Conservation (phyloP, 2,113 vertebrate genomes). For the Phainopepla nitens region DNA sequence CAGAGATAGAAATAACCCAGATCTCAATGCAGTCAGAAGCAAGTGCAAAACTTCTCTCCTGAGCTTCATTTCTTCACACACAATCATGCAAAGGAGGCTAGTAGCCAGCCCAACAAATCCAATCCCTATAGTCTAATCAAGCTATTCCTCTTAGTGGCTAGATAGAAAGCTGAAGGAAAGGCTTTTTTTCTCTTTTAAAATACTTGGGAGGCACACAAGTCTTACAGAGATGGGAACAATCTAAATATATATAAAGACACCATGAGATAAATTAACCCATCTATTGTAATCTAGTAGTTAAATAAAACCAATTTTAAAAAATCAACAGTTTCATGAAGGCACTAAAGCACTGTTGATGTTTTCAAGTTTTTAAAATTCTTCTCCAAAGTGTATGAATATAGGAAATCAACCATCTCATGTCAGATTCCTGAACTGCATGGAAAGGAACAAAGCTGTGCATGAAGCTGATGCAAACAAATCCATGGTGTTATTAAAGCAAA, state of each 20-base stretch:
- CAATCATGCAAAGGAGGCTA: not conserved
- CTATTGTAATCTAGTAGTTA: conserved; percentile 4
- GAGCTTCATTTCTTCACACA: not conserved
- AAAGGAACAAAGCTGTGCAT: not conserved
- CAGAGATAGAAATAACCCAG: not conserved
- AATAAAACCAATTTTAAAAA: not conserved
- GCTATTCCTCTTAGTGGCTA: not conserved
- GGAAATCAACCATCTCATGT: not conserved
- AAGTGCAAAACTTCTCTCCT: not conserved
- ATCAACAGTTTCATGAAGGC: not conserved
- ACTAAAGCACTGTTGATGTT: not conserved
- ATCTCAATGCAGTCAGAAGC: not conserved
- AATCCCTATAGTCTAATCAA: not conserved
- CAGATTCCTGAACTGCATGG: not conserved
- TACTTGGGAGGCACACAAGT: not conserved
- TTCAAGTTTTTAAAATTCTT: not conserved
- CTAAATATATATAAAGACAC: not conserved
- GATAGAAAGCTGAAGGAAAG: not conserved
- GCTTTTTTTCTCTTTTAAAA: conserved; percentile 39
- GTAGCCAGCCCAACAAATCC: not conserved
- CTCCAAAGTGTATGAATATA: not conserved
- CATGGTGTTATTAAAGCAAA: not conserved
- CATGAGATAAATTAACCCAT: conserved; percentile 16
- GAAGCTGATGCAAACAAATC: not conserved
- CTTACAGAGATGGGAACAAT: not conserved